Evolutionary conservation across 2,113 vertebrate species (phyloP).

Genomic region (Aegotheles bennettii): DNA sequence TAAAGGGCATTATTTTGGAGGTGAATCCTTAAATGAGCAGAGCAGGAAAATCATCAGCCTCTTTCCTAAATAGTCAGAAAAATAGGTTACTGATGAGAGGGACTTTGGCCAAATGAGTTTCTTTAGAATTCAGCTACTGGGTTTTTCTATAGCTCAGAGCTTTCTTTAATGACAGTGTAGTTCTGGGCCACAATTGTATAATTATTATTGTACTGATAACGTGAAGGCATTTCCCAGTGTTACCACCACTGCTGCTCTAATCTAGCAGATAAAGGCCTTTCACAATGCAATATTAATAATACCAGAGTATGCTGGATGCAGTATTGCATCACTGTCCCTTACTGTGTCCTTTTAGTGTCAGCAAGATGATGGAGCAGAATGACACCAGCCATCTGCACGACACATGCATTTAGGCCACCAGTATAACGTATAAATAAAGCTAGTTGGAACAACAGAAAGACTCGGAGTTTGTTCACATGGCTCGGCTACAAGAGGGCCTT

Average conservation of each 20-base stretch:
- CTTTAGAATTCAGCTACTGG: background rate
- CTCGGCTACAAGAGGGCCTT: background rate
- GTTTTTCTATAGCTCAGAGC: background rate
- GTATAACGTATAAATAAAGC: background rate
- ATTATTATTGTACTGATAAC: background rate
- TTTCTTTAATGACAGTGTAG: background rate
- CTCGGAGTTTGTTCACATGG: background rate
- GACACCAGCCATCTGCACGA: background rate
- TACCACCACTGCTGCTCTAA: background rate
- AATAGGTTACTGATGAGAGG: background rate
- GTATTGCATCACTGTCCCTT: background rate
- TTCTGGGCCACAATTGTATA: background rate
- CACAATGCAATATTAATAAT: background rate
- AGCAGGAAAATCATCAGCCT: slow-evolving; percentile 3
- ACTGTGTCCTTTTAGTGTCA: background rate
- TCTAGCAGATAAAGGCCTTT: background rate
- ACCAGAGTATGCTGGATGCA: background rate
- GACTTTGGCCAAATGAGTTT: background rate
- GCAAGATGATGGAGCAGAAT: background rate
- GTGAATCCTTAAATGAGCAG: slow-evolving; percentile 28
- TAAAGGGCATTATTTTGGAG: slow-evolving; percentile 57
- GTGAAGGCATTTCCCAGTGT: background rate
- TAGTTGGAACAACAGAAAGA: background rate
- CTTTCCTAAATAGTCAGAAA: background rate
- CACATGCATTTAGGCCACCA: background rate